A percentile compares a stretch with the other conserved stretches of the same genome.
phyloP scores from a whole-genome alignment of 2,113 vertebrate species.

The Solenodon paradoxus region DNA sequence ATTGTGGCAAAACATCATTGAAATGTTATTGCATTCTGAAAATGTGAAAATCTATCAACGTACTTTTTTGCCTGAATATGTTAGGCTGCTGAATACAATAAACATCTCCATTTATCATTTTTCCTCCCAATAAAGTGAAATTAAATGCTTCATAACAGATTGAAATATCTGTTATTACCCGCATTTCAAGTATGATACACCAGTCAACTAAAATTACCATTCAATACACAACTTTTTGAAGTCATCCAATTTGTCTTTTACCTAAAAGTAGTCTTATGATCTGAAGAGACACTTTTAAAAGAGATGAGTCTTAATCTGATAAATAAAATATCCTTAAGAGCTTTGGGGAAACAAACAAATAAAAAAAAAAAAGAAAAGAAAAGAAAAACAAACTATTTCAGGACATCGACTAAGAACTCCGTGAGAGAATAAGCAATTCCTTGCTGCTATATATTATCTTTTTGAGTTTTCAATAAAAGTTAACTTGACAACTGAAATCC shows the following conservation, averaged over 20 bases:
- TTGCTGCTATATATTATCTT: background rate
- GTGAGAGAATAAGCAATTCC: background rate
- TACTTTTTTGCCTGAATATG: background rate
- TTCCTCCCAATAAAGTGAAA: background rate
- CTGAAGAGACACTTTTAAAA: background rate
- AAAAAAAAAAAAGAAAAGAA: background rate
- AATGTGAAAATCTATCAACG: background rate
- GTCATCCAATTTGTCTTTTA: background rate
- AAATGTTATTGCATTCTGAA: background rate
- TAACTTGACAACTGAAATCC: background rate
- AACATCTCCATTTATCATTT: background rate
- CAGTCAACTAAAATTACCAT: background rate
- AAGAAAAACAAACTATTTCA: background rate
- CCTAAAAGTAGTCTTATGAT: background rate
- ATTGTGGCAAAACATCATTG: background rate
- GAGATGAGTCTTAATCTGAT: background rate
- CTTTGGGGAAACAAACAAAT: background rate
- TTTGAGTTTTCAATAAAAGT: background rate
- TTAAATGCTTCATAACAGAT: background rate
- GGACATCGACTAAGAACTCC: background rate
- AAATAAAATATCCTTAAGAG: background rate
- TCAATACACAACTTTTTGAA: background rate
- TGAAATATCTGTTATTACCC: background rate
- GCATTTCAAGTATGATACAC: background rate
- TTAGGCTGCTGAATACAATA: background rate